Percentiles rank a stretch among this genome's conserved stretches.
These are phyloP conservation scores for Misgurnus anguillicaudatus DNA, from an alignment of 2,113 vertebrate genomes.

Conservation along the genomic window DNA sequence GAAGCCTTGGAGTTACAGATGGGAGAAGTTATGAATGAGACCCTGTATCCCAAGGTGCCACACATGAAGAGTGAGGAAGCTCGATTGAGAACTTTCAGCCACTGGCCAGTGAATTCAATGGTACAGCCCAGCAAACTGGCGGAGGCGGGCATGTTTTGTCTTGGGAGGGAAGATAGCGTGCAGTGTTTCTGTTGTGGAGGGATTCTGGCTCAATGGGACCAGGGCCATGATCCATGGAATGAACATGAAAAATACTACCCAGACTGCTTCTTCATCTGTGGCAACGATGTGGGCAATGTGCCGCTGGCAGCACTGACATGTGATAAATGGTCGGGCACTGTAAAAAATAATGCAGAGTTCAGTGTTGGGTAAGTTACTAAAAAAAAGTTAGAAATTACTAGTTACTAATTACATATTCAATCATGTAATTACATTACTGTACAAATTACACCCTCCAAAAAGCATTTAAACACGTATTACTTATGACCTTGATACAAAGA, in stretches of 20 bases:
- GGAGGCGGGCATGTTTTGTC: slow-evolving; percentile 86
- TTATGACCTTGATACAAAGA: too few relatives aligned
- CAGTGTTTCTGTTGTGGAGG: slow-evolving; percentile 92
- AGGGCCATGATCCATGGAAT: slow-evolving; percentile 82
- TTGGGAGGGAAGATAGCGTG: slow-evolving; percentile 77
- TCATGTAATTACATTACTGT: too few relatives aligned
- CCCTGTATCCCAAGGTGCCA: slow-evolving; percentile 74
- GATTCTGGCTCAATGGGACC: slow-evolving; percentile 84
- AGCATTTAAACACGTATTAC: too few relatives aligned
- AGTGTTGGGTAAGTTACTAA: too few relatives aligned
- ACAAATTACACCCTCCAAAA: too few relatives aligned
- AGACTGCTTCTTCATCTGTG: slow-evolving; percentile 88
- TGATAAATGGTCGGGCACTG: slow-evolving; percentile 46
- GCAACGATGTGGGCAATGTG: slow-evolving; percentile 83
- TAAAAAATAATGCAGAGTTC: too few relatives aligned
- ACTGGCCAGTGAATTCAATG: slow-evolving; percentile 77
- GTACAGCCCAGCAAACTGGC: slow-evolving; percentile 82
- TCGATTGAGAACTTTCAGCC: slow-evolving; percentile 78
- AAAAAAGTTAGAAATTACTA: too few relatives aligned
- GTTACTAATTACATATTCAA: too few relatives aligned
- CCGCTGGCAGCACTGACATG: slow-evolving; percentile 59
- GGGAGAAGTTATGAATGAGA: slow-evolving; percentile 84
- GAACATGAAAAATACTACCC: slow-evolving; percentile 86
- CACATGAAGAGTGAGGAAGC: slow-evolving; percentile 86
- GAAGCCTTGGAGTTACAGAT: slow-evolving; percentile 71